A percentile compares a stretch with the other conserved stretches of the same genome.
These are phyloP conservation scores for Gymnocypris eckloni DNA, from an alignment of 2,797 vertebrate species.

Conservation along the genomic window DNA sequence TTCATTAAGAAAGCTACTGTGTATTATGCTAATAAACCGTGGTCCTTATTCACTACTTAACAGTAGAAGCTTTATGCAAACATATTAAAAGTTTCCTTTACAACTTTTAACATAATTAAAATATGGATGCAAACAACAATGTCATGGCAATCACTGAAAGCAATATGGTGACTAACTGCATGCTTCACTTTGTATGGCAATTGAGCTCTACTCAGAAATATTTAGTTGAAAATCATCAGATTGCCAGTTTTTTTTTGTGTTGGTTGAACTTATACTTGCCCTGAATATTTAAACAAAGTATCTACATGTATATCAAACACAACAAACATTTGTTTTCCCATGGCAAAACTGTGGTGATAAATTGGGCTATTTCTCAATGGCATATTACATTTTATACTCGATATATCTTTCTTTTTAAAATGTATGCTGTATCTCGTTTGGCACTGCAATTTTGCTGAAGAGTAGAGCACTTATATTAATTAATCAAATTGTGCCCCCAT, in stretches of 20 bases:
- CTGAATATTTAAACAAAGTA: conserved; percentile 15
- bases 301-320: background rate
- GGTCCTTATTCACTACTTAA: background rate
- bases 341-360: background rate
- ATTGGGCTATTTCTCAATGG: background rate
- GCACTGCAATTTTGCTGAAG: background rate
- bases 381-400: background rate
- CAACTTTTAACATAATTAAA: background rate
- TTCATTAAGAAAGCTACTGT: background rate
- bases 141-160: background rate
- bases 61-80: background rate
- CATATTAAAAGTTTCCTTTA: background rate
- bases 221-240: background rate
- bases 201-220: background rate
- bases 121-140: background rate
- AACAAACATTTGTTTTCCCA: background rate
- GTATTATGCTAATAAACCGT: background rate
- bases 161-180: background rate
- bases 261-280: background rate
- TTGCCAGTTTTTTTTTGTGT: background rate
- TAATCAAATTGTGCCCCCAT: conserved; percentile 24
- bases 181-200: background rate
- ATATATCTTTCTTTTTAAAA: background rate
- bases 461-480: background rate
- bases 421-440: background rate